Evolutionary conservation across 2,888 invertebrate genomes (phyloP), one percentile per base, ranked within the genome.

Genomic region (Mesoligia furuncula): DNA sequence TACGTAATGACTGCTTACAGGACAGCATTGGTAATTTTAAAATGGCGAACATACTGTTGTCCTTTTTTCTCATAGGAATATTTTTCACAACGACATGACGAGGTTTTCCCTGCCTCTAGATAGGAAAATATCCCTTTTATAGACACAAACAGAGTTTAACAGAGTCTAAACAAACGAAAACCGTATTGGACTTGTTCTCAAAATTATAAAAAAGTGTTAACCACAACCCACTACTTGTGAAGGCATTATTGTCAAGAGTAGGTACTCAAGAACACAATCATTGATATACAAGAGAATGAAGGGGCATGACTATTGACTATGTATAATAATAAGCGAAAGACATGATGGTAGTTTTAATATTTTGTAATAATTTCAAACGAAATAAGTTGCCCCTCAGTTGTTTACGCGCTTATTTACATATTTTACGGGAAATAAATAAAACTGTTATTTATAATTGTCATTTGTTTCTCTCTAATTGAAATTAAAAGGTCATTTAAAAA

Each of bases 61-160:
- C 2, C 2, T 73, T 42, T 75, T 42, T 57, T 27, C 6, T 64
- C 54, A n/a, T 31, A 62, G 31, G 17, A 42, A 42, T 62, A 75
- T 62, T 61, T 73, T 75, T 75, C 20, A 75, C 17, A 64, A 42
- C 6, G 20, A 64, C 51, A n/a, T 2, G 2, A 20, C 11, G 31
- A n/a, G 61, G 48, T 51, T 62, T 15, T 6, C 20, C 17, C 31
- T 62, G 61, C 51, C 51, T 51, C 4, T n/a, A 77, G 42, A 51
- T 78, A 24, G 39, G 64, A 48, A 57, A 39, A 51, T 36, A 77
- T 48, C 27, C 42, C 6, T 79, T 79, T 66, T 51, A 27, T 61
- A 67, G 6, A 65, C 20, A 13, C 9, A 20, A 7, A 6, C 13
- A 36, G 2, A n/a, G 20, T 13, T 9, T 2, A 7, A 6, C 13